These are phyloP conservation scores for Cyanocitta stelleri DNA, from an alignment of 2,113 vertebrate species.

Conservation along the genomic window DNA sequence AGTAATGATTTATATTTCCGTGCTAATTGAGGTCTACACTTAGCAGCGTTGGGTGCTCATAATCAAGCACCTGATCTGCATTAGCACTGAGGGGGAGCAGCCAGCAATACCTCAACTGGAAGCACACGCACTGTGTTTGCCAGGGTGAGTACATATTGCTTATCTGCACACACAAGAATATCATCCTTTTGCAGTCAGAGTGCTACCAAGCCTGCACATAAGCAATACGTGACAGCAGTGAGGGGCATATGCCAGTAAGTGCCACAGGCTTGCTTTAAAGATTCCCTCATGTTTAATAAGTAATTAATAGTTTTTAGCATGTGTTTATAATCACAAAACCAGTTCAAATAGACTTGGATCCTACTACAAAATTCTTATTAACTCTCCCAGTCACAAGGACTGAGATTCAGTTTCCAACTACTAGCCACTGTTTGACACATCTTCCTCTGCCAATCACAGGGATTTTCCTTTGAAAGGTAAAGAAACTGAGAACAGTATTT, in stretches of 20 bases:
- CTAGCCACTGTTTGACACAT: neutral
- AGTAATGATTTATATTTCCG: neutral
- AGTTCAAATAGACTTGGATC: neutral
- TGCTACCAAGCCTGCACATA: neutral
- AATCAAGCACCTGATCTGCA: neutral
- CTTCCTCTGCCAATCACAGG: neutral
- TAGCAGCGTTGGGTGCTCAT: neutral
- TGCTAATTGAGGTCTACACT: neutral
- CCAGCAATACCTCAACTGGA: neutral
- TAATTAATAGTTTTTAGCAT: neutral
- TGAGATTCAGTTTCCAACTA: neutral
- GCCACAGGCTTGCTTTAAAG: neutral
- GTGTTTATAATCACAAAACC: neutral
- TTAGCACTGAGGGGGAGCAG: neutral
- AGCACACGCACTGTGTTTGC: neutral
- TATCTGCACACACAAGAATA: neutral
- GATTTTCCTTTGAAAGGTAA: neutral
- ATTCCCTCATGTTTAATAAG: neutral
- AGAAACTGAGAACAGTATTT: neutral
- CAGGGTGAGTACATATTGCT: neutral
- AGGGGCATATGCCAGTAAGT: fast-evolving
- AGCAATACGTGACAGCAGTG: neutral
- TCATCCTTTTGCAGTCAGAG: neutral
- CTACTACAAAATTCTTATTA: neutral
- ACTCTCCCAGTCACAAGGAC: neutral